Percentiles rank a stretch among this genome's conserved stretches.
These are phyloP conservation scores for Gonatopus flavifemur DNA, from an alignment of 1,140 invertebrate species.

Conservation along the genomic window DNA sequence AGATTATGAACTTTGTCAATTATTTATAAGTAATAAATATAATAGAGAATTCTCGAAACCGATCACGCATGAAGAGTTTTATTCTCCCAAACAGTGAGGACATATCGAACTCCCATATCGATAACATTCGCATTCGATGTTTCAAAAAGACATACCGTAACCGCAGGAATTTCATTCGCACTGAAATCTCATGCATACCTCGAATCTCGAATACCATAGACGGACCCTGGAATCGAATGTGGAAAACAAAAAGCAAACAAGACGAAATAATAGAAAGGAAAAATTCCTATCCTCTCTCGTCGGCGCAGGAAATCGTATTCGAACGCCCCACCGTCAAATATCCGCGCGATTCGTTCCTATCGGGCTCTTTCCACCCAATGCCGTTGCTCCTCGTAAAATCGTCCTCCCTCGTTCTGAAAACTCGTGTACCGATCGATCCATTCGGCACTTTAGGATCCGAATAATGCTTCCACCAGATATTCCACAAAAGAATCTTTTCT, in stretches of 20 bases:
- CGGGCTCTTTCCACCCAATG: constrained; percentile 33
- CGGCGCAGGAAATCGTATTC: constrained; percentile 36
- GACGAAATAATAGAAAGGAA: constrained; percentile 1
- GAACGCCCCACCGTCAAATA: constrained; percentile 35
- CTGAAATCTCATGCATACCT: no score
- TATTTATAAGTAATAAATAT: no score
- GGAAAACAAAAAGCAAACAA: neutral
- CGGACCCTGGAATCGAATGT: constrained; percentile 21
- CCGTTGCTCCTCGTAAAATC: constrained; percentile 39
- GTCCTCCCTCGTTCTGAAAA: constrained; percentile 35
- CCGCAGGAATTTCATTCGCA: no score
- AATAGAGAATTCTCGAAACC: no score
- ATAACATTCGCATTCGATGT: no score
- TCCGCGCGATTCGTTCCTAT: constrained; percentile 35
- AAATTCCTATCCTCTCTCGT: constrained; percentile 26
- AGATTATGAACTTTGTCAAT: no score
- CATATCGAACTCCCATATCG: no score
- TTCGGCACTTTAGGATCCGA: constrained; percentile 29
- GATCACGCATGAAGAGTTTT: no score
- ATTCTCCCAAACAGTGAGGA: no score
- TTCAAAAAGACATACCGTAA: no score
- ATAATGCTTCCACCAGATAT: no score
- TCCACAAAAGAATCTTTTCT: no score
- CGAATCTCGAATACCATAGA: constrained; percentile 16
- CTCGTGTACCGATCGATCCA: constrained; percentile 36